Base-by-base conservation (phyloP, 2,113 vertebrate genomes). In the Melanotaenia duboulayi region DNA sequence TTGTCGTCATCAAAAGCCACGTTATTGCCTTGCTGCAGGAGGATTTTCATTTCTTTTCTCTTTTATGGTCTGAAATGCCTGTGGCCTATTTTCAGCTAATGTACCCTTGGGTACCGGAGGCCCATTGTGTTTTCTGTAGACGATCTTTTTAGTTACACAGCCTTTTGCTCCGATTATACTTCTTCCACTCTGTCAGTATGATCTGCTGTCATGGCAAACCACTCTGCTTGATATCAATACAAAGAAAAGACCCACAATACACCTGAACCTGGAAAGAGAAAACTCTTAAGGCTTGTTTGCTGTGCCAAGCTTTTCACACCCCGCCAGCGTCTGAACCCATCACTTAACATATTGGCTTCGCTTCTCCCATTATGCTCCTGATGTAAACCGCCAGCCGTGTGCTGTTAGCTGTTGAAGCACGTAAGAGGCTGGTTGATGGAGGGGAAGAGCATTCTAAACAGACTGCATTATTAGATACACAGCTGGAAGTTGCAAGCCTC, bases 41-140 rank as follows among this genome's bases (percentile, higher is more conserved):
- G 70, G 83, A 85, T 83, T 89, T 89, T 87, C 66, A 60, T 87
- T 85, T 74, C 83, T 71, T 68, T 11, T 51, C 79, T 76, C 78
- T 76, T 90, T 87, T 80, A 83, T 90, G 77, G 80, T 83, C 82
- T 81, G 23, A 86, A 87, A 82, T 74, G 87, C 87, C 85, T 78
- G 74, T 87, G 86, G 87, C 84, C 82, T 79, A 86, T 86, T 89
- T 91, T 83, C 76, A 66, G 81, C 83, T 89, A 81, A 90, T 87
- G 85, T 71, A 82, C 84, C 86, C 86, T 58, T 50, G 72, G 82
- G 88, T 78, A 59, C 83, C 54, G 60, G 64, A 77, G 65, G 65
- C 70, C 85, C 76, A 72, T 87, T 88, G 85, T 88, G 84, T 87
- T 81, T 85, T 64, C 78, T 66, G 74, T 51, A 84, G 85, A 90